Conservation (phyloP, 1,140 invertebrate species). For the Cydia strobilella region DNA sequence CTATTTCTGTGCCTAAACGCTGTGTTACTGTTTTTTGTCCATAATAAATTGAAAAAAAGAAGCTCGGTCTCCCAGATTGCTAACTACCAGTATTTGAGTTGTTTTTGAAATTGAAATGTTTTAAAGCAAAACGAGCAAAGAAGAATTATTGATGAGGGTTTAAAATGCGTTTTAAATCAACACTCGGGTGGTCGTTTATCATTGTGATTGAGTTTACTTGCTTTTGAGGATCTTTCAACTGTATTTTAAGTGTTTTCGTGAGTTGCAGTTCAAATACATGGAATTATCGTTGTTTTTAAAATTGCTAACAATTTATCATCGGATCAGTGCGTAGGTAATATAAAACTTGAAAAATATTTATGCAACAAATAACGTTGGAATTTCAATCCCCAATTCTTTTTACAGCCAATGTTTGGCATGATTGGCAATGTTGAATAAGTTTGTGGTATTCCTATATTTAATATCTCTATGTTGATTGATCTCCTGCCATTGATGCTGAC, state of each 20-base stretch:
- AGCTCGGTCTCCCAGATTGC: no score
- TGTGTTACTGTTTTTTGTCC: no score
- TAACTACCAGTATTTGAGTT: background rate
- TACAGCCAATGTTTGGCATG: no score
- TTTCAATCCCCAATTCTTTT: no score
- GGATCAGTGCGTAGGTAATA: background rate
- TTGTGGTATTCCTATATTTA: no score
- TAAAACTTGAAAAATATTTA: background rate
- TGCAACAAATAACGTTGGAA: no score
- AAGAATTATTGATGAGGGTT: conserved; percentile 1
- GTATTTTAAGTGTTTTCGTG: background rate
- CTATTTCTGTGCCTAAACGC: no score
- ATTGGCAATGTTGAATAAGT: no score
- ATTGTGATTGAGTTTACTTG: conserved; percentile 24
- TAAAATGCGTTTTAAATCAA: conserved; percentile 25
- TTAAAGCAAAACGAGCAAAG: background rate
- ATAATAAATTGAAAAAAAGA: no score
- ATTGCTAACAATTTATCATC: background rate
- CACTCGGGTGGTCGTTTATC: conserved; percentile 18
- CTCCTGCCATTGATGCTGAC: no score
- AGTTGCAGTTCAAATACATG: no score
- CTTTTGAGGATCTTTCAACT: conserved; percentile 4
- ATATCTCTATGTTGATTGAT: no score
- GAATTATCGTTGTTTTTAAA: background rate
- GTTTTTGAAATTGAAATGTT: background rate